A percentile compares a stretch with the other conserved stretches of the same genome.
These are phyloP conservation scores for Trissoscelio sp. DNA, from an alignment of 2,888 invertebrate genomes.

Conservation along the genomic window DNA sequence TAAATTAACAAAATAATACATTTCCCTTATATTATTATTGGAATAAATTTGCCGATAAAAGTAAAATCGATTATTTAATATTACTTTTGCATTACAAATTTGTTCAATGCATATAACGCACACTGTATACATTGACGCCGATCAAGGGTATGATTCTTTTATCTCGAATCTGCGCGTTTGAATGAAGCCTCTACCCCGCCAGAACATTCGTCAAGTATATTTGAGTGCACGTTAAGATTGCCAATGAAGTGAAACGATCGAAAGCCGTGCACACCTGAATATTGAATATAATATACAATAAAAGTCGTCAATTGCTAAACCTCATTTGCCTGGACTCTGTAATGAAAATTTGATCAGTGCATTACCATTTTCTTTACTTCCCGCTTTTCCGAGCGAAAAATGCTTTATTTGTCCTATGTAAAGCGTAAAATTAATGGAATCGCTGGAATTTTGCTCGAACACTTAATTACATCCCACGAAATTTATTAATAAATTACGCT, in stretches of 20 bases:
- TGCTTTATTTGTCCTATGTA: not conserved
- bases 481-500: not conserved
- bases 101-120: not conserved
- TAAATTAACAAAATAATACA: no score
- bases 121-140: not conserved
- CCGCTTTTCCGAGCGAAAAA: not conserved
- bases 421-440: not conserved
- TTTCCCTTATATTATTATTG: no score
- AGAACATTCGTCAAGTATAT: slow-evolving; percentile 6
- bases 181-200: not conserved
- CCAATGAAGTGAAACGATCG: not conserved
- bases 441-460: not conserved
- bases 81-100: not conserved
- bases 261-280: not conserved
- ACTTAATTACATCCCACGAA: not conserved
- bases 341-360: not conserved
- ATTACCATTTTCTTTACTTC: no score
- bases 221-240: slow-evolving; percentile 9
- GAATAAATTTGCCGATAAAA: not conserved
- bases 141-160: slow-evolving; percentile 21
- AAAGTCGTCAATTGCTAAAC: not conserved
- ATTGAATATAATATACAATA: not conserved
- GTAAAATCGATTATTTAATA: not conserved
- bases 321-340: not conserved
- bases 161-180: slow-evolving; percentile 12